A percentile compares a stretch with the other conserved stretches of the same genome.
Conservation (phyloP, 2,113 vertebrate genomes). For the Calonectris borealis region DNA sequence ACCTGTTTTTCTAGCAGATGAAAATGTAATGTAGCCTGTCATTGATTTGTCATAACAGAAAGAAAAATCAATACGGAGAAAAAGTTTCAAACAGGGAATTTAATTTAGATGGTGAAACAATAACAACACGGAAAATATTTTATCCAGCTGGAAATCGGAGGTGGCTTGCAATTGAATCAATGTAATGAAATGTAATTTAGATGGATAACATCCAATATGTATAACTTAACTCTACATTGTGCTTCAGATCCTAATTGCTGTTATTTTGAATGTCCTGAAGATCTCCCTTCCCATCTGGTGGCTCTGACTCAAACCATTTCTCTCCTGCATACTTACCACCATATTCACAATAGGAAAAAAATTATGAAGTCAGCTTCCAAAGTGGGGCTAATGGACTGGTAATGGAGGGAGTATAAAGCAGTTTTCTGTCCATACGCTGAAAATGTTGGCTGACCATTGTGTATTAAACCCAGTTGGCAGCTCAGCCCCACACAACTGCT, state of each 20-base stretch:
- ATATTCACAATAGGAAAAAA: background rate
- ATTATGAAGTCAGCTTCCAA: background rate
- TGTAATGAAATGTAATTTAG: constrained; percentile 18
- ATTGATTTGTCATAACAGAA: constrained; percentile 13
- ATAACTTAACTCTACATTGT: background rate
- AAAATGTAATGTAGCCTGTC: constrained; percentile 10
- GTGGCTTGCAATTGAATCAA: constrained; percentile 7
- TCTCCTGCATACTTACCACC: background rate
- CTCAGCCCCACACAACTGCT: background rate
- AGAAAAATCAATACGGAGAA: background rate
- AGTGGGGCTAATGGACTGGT: background rate
- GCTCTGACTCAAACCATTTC: background rate
- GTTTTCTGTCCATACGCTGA: background rate
- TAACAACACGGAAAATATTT: constrained; percentile 30
- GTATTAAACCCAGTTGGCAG: background rate
- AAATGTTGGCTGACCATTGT: background rate
- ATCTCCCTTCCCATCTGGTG: background rate
- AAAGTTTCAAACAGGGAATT: constrained; percentile 21
- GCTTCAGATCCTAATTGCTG: background rate
- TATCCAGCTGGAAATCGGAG: constrained; percentile 12
- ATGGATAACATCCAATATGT: background rate
- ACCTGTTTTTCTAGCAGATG: background rate
- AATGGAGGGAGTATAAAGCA: background rate
- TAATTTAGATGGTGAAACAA: constrained; percentile 39
- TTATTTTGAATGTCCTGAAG: background rate